Conservation (phyloP, 2,888 invertebrate genomes). For the Ormia ochracea region DNA sequence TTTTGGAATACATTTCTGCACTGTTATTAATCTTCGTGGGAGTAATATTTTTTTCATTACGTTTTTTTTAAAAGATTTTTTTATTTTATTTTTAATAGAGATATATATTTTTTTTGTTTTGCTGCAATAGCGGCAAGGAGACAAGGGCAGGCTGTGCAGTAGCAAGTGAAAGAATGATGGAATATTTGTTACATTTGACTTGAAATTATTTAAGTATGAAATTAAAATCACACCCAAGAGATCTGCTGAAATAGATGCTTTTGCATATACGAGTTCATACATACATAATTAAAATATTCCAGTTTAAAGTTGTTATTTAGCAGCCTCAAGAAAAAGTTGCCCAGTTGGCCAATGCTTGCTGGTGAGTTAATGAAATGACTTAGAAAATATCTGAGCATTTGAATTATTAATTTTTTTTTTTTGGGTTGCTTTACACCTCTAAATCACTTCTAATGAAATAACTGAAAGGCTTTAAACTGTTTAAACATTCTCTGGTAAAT, state of each 20-base stretch:
- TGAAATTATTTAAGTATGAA: conserved; percentile 75
- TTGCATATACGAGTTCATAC: not conserved
- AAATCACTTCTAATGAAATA: conserved; percentile 8
- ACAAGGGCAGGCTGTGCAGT: conserved; percentile 30
- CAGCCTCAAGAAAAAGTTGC: not conserved
- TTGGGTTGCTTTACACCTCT: too few relatives aligned
- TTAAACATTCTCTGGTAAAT: not conserved
- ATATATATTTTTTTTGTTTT: conserved; percentile 19
- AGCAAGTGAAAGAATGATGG: conserved; percentile 40
- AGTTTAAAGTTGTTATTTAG: not conserved
- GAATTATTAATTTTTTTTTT: not conserved
- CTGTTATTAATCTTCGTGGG: conserved; percentile 75
- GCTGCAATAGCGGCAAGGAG: not conserved
- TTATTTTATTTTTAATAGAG: conserved; percentile 47
- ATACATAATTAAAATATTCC: not conserved
- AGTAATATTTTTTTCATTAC: conserved; percentile 66
- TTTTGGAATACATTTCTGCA: conserved; percentile 14
- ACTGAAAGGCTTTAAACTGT: conserved; percentile 17
- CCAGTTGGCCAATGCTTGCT: not conserved
- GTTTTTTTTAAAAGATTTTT: conserved; percentile 52
- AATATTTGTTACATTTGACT: conserved; percentile 66
- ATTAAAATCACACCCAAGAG: conserved; percentile 77
- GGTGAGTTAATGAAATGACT: conserved; percentile 35
- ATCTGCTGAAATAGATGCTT: conserved; percentile 53
- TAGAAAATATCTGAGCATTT: conserved; percentile 29